Conservation (phyloP, 2,113 vertebrate genomes). For the Coptodon bakossiorum region DNA sequence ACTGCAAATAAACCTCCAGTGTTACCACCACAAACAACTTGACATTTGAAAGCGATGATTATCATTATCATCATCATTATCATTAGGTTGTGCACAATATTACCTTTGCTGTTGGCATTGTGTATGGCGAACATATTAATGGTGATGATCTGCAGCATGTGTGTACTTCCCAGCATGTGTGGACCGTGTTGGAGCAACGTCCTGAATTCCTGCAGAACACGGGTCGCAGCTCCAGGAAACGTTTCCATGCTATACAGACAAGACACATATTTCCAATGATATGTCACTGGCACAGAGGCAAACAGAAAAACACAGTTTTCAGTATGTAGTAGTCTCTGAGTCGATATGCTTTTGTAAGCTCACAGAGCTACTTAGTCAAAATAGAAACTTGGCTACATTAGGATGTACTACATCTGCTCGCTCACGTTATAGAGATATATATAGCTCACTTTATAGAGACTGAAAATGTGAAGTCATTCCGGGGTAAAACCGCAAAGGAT, state of each 20-base stretch:
- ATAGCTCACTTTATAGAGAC: background rate
- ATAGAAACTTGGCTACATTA: background rate
- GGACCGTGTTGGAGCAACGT: slow-evolving; percentile 88
- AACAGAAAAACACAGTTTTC: background rate
- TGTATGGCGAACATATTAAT: slow-evolving; percentile 98
- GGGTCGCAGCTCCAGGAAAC: slow-evolving; percentile 81
- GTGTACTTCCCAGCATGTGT: slow-evolving; percentile 82
- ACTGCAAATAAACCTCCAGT: background rate
- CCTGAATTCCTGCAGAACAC: slow-evolving; percentile 88
- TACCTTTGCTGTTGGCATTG: slow-evolving; percentile 84
- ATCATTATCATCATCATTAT: background rate
- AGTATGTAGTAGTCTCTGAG: background rate
- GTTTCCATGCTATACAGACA: slow-evolving; percentile 86
- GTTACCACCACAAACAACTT: background rate
- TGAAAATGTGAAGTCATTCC: background rate
- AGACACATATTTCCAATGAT: background rate
- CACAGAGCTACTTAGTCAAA: background rate
- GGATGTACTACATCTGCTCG: background rate
- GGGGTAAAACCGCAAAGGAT: background rate
- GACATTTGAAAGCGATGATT: background rate
- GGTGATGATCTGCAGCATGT: slow-evolving; percentile 92
- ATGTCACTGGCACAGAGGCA: slow-evolving; percentile 15
- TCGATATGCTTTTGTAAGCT: background rate
- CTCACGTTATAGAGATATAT: background rate
- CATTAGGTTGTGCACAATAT: background rate